Conservation (phyloP, 2,113 vertebrate species). For the Hipposideros armiger region DNA sequence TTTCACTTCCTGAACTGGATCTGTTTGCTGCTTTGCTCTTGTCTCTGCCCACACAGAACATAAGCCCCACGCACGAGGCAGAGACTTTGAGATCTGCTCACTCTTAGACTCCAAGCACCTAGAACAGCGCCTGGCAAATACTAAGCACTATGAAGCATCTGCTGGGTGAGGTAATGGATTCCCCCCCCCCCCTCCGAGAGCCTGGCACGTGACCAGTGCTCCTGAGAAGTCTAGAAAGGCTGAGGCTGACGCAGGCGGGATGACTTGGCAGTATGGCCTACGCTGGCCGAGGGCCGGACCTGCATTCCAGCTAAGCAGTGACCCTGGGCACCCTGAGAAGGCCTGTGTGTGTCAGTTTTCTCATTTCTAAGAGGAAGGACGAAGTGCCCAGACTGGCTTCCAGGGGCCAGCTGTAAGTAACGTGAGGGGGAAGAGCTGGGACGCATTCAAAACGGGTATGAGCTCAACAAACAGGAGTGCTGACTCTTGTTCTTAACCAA, state of each 20-base stretch:
- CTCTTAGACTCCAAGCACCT: not conserved
- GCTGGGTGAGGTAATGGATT: not conserved
- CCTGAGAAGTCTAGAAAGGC: not conserved
- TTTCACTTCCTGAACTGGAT: too few species aligned
- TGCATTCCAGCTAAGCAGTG: not conserved
- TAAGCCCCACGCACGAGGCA: not conserved
- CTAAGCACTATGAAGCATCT: not conserved
- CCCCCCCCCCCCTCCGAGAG: too few species aligned
- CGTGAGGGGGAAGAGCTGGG: fast-evolving
- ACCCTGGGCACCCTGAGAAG: not conserved
- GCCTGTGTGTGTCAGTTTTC: not conserved
- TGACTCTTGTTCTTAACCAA: fast-evolving
- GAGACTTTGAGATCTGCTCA: not conserved
- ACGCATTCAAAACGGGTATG: not conserved
- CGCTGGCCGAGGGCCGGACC: fast-evolving
- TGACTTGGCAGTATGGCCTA: fast-evolving
- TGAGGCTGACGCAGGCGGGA: not conserved
- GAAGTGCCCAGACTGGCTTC: not conserved
- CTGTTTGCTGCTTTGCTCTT: not conserved
- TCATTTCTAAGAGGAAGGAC: not conserved
- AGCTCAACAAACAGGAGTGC: not conserved
- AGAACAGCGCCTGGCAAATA: not conserved
- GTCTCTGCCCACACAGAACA: not conserved
- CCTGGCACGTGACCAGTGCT: fast-evolving
- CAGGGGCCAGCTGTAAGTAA: too few species aligned